Percentiles rank a stretch among this genome's conserved stretches.
phyloP scores from a whole-genome alignment of 2,888 invertebrate genomes.

The Drosophila austrosaltans region DNA sequence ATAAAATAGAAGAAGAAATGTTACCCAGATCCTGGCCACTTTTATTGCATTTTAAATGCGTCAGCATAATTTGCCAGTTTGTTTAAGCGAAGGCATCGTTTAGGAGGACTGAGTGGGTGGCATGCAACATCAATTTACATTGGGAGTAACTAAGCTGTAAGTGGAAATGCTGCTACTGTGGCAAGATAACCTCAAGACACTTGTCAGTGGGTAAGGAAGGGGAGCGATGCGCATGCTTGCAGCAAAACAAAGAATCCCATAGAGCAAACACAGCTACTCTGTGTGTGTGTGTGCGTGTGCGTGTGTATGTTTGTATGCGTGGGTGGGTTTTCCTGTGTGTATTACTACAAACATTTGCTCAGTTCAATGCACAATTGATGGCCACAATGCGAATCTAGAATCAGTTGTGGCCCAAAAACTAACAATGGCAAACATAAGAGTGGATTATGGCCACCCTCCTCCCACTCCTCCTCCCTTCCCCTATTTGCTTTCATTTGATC shows the following conservation, averaged over 20 bases:
- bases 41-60: constrained; percentile 70
- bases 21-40: constrained; percentile 63
- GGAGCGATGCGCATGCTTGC: constrained; percentile 63
- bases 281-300: not conserved
- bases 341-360: constrained; percentile 52
- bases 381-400: constrained; percentile 49
- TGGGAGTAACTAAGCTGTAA: constrained; percentile 20
- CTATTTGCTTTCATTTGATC: constrained; percentile 24
- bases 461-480: constrained; percentile 34
- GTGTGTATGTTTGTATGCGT: constrained; percentile 4
- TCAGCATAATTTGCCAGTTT: constrained; percentile 69
- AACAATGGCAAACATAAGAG: constrained; percentile 41
- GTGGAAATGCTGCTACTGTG: constrained; percentile 43
- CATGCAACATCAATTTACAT: constrained; percentile 49
- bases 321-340: constrained; percentile 15
- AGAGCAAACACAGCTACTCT: not conserved
- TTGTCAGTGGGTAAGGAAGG: constrained; percentile 7
- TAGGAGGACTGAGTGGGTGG: constrained; percentile 42
- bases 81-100: constrained; percentile 42
- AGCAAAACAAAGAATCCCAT: constrained; percentile 28
- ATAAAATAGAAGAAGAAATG: constrained; percentile 39
- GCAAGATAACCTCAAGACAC: constrained; percentile 38
- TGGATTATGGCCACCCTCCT: constrained; percentile 33
- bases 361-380: constrained; percentile 74
- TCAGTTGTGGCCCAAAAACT: constrained; percentile 29